phyloP scores from a whole-genome alignment of 2,888 invertebrate genomes.

The Lasioglossum lativentre region DNA sequence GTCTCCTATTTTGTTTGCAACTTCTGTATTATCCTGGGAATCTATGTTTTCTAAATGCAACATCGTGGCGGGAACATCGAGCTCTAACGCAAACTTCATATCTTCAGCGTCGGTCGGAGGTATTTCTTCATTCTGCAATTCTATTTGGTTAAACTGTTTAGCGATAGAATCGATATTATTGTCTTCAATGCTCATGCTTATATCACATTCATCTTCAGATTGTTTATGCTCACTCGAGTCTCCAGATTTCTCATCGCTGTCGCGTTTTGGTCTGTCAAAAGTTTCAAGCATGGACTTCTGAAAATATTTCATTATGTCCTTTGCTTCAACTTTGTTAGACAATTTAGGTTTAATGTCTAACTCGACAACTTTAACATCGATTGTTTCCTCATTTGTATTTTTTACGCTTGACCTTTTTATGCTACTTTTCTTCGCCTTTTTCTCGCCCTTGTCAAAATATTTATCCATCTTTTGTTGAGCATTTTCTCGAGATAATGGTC shows the following conservation, averaged over 20 bases:
- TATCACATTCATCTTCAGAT: slow-evolving; percentile 12
- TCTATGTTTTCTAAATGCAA: not conserved
- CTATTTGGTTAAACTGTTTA: slow-evolving; percentile 53
- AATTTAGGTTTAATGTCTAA: slow-evolving; percentile 77
- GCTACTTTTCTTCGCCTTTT: slow-evolving; percentile 8
- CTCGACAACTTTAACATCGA: slow-evolving; percentile 60
- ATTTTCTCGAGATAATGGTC: slow-evolving; percentile 78
- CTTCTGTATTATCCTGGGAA: not conserved
- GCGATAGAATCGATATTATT: slow-evolving; percentile 36
- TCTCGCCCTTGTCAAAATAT: slow-evolving; percentile 71
- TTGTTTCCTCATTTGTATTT: slow-evolving; percentile 25
- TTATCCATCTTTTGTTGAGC: slow-evolving; percentile 79
- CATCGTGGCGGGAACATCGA: not conserved
- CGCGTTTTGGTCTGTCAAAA: slow-evolving; percentile 9
- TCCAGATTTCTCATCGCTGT: not conserved
- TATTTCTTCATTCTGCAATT: slow-evolving; percentile 33
- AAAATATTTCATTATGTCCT: slow-evolving; percentile 81
- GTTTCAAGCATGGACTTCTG: slow-evolving; percentile 34
- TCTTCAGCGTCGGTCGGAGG: slow-evolving; percentile 10
- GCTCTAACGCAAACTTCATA: slow-evolving; percentile 25
- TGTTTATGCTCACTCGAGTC: not conserved
- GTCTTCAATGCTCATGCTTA: slow-evolving; percentile 32
- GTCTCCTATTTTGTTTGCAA: not conserved
- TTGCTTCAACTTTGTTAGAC: slow-evolving; percentile 77
- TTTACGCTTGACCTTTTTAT: not conserved